Percentiles rank a stretch among this genome's conserved stretches.
Evolutionary conservation across 2,113 vertebrate genomes (phyloP).

Genomic region (Sylvilagus bachmani): DNA sequence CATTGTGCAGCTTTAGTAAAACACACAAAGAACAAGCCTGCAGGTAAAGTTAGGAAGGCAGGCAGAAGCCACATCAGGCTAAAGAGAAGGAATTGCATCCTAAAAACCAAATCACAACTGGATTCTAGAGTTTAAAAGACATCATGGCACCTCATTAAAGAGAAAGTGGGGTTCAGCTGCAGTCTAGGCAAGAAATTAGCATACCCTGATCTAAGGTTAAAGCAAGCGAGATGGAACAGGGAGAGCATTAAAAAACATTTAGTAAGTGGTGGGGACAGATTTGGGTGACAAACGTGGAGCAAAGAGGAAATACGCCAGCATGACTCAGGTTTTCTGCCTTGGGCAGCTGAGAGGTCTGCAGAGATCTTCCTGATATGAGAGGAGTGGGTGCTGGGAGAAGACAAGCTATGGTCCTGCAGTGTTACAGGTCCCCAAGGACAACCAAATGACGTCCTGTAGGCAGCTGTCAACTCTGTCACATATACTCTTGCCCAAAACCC

Average conservation of each 20-base stretch:
- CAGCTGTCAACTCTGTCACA: not conserved
- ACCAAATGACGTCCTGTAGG: not conserved
- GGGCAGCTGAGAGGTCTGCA: not conserved
- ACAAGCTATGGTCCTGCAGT: not conserved
- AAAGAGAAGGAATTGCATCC: not conserved
- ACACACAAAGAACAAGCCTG: not conserved
- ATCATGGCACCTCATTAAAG: not conserved
- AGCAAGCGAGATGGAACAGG: not conserved
- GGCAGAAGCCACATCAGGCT: not conserved
- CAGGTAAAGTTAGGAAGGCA: not conserved
- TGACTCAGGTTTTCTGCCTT: not conserved
- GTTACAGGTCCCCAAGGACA: not conserved
- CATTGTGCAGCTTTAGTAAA: not conserved
- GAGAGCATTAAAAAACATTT: not conserved
- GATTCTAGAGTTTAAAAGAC: not conserved
- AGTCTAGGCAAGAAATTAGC: not conserved
- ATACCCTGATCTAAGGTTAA: not conserved
- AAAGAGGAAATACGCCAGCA: not conserved
- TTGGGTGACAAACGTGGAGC: not conserved
- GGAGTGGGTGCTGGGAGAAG: not conserved
- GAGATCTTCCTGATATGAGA: not conserved
- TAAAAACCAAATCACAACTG: not conserved
- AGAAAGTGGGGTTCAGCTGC: not conserved
- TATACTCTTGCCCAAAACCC: not conserved
- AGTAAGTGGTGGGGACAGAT: not conserved